Conservation (phyloP, 1,140 invertebrate genomes). For the Brachionus angularis region DNA sequence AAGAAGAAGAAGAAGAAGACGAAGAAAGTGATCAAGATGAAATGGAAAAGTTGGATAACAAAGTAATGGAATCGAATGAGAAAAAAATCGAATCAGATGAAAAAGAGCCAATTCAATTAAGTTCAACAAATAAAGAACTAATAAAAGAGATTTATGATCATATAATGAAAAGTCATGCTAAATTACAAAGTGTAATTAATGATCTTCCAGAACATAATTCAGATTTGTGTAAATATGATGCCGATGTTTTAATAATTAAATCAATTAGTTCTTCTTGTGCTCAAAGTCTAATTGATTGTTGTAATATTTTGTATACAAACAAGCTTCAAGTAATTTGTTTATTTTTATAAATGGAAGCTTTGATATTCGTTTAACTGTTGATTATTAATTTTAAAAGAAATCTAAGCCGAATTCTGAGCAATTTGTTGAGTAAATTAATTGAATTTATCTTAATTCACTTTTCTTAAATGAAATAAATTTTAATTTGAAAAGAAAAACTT, state of each 20-base stretch:
- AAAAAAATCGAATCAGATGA: neutral
- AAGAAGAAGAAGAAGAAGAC: conserved; percentile 50
- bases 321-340: neutral
- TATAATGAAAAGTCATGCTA: conserved; percentile 2
- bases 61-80: neutral
- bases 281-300: conserved; percentile 1
- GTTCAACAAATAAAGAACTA: neutral
- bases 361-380: neutral
- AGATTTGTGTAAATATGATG: neutral
- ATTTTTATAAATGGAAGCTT: neutral
- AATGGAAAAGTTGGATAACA: neutral
- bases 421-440: too few relatives aligned
- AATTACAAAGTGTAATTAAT: conserved; percentile 15
- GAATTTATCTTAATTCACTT: too few relatives aligned
- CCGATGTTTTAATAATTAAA: neutral
- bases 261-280: neutral
- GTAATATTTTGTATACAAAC: neutral
- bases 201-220: too few relatives aligned
- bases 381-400: too few relatives aligned
- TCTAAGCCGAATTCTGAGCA: too few relatives aligned
- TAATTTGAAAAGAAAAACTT: too few relatives aligned
- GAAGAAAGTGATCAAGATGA: conserved; percentile 50
- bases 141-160: conserved; percentile 5
- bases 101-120: neutral
- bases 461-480: too few relatives aligned